Evolutionary conservation across 2,888 invertebrate species (phyloP).

Genomic region (Cephus nigrinus): DNA sequence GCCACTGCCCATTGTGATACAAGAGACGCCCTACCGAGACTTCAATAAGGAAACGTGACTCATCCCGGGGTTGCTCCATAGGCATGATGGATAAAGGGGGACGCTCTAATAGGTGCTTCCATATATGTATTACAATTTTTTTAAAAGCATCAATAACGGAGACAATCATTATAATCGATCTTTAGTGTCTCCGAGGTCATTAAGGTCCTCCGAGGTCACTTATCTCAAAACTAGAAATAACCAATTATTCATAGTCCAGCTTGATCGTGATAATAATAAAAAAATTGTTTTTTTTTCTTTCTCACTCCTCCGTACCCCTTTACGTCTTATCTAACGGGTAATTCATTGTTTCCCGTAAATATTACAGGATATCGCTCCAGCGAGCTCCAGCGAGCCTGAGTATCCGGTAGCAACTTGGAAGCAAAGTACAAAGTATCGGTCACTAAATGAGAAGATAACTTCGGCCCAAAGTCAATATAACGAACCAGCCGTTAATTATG

Average conservation of each 20-base stretch:
- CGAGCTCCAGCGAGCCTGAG: neutral
- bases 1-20: neutral
- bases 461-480: neutral
- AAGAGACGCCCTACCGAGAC: neutral
- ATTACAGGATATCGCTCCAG: neutral
- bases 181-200: no score
- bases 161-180: no score
- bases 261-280: no score
- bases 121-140: neutral
- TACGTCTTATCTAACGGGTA: no score
- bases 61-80: neutral
- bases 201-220: no score
- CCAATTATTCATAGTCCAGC: no score
- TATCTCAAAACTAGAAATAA: no score
- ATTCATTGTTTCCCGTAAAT: no score
- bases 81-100: neutral
- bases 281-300: no score
- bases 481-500: constrained; percentile 29
- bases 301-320: no score
- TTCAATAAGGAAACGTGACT: neutral
- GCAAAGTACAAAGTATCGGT: neutral
- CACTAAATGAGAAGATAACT: neutral
- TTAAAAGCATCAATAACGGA: no score
- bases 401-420: neutral
- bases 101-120: neutral